A percentile compares a stretch with the other conserved stretches of the same genome.
Conservation (phyloP, 1,140 invertebrate genomes). For the Trichomalopsis sarcophagae region DNA sequence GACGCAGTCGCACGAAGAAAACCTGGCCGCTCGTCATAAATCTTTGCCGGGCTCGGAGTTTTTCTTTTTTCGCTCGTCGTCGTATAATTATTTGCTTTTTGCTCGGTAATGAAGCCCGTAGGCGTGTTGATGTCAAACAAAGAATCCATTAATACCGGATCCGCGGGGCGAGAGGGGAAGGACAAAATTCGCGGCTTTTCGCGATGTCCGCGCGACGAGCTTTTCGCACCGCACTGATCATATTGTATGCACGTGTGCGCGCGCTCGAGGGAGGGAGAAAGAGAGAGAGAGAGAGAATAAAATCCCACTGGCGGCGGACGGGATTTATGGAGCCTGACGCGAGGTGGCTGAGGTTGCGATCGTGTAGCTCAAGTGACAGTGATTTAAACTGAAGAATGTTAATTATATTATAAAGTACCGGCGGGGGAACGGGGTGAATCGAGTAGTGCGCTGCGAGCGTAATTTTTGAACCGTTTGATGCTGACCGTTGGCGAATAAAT, state of each 20-base stretch:
- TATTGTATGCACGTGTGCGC: neutral
- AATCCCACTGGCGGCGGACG: neutral
- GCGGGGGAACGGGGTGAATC: neutral
- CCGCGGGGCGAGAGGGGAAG: neutral
- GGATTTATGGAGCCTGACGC: conserved; percentile 16
- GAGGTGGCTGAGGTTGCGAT: neutral
- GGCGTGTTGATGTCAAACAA: neutral
- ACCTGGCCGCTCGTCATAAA: conserved; percentile 25
- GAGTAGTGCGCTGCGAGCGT: neutral
- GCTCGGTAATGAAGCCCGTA: neutral
- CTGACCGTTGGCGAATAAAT: neutral
- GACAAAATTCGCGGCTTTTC: neutral
- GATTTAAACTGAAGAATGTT: conserved; percentile 29
- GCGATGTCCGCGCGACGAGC: neutral
- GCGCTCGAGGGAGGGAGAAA: neutral
- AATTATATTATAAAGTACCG: conserved; percentile 34
- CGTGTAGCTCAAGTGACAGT: conserved; percentile 13
- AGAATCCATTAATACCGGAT: neutral
- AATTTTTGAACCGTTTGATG: conserved; percentile 4
- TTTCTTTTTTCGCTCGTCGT: neutral
- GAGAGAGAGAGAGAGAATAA: neutral
- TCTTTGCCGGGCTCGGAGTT: neutral
- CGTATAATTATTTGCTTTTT: conserved; percentile 7
- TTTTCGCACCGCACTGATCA: neutral
- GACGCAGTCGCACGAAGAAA: conserved; percentile 20